Percentiles rank a stretch among this genome's conserved stretches.
Evolutionary conservation across 2,113 vertebrate genomes (phyloP).

Genomic region (Origma solitaria): DNA sequence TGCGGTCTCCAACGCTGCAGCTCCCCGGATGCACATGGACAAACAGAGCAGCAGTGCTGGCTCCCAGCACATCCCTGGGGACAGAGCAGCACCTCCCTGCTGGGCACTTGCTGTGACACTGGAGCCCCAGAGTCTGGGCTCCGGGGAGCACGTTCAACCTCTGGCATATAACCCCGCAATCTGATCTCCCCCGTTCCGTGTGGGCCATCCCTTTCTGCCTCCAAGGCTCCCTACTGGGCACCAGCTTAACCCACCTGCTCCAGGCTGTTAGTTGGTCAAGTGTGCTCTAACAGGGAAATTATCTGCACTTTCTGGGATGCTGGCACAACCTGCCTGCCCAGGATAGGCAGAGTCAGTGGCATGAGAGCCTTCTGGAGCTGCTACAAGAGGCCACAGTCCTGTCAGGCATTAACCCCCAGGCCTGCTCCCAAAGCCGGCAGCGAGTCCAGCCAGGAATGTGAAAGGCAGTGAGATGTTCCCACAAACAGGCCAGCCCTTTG

Average conservation of each 20-base stretch:
- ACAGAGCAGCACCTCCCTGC: background rate
- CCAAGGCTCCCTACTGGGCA: background rate
- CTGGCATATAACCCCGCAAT: slow-evolving; percentile 52
- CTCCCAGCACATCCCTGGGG: background rate
- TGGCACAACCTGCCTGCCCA: background rate
- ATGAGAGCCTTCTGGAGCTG: background rate
- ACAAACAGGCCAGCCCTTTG: slow-evolving; percentile 21
- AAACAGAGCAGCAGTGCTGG: background rate
- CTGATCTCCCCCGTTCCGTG: background rate
- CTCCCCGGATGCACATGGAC: background rate
- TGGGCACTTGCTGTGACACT: background rate
- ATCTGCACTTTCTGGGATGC: background rate
- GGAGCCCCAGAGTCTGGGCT: background rate
- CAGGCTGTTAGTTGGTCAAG: background rate
- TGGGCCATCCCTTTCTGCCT: background rate
- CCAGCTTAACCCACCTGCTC: slow-evolving; percentile 12
- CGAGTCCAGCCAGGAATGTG: background rate
- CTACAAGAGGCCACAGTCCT: background rate
- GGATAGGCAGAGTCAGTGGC: background rate
- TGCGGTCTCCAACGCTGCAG: background rate
- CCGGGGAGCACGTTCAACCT: background rate
- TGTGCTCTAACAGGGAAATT: background rate
- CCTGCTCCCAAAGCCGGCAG: background rate
- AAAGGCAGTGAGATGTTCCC: background rate
- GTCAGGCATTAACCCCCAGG: background rate